phyloP scores from a whole-genome alignment of 2,797 vertebrate species.

The Emydoidea blandingii region DNA sequence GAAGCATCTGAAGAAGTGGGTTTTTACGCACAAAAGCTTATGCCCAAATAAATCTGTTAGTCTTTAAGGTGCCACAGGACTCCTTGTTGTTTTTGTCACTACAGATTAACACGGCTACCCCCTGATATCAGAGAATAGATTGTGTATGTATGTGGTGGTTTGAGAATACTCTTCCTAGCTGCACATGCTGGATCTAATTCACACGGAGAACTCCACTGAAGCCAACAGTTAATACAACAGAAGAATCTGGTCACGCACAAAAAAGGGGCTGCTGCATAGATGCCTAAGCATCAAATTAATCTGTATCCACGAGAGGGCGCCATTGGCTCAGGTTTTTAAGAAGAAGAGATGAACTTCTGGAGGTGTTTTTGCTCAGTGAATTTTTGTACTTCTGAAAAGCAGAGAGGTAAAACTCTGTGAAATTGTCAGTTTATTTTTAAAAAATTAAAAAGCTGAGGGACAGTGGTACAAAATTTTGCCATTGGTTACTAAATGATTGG shows the following conservation, averaged over 20 bases:
- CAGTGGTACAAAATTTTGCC: too few species aligned
- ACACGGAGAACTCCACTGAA: too few species aligned
- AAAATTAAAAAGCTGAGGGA: neutral
- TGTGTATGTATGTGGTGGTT: neutral
- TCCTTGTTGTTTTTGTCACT: too few species aligned
- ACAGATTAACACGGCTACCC: too few species aligned
- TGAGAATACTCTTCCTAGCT: neutral
- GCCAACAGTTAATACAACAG: neutral
- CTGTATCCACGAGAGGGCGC: conserved; percentile 59
- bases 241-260: neutral
- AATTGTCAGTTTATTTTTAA: accelerated
- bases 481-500: neutral
- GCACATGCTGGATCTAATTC: neutral
- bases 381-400: accelerated
- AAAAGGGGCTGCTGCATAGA: neutral
- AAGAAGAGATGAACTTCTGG: neutral
- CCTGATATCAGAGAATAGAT: neutral
- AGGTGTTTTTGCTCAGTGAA: neutral
- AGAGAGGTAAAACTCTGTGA: neutral
- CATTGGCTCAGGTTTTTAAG: neutral
- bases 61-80: too few species aligned
- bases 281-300: neutral
- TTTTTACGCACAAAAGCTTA: too few species aligned
- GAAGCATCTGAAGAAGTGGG: too few species aligned
- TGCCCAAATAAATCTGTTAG: too few species aligned